Conservation (phyloP, 2,888 invertebrate species). For the Dasypolia templi region DNA sequence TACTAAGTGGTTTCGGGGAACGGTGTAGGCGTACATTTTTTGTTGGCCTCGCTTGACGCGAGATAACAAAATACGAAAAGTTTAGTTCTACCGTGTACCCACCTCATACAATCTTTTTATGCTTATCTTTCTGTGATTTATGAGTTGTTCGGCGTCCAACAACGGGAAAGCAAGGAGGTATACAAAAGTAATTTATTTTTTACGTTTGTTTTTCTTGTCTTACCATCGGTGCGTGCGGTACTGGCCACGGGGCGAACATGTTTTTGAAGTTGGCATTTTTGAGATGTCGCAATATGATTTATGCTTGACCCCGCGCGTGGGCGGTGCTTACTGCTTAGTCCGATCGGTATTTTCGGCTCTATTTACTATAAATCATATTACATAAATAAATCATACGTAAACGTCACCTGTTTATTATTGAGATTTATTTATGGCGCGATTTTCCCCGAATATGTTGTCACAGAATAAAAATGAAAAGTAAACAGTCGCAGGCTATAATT, state of each 20-base stretch:
- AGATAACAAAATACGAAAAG: slow-evolving; percentile 90
- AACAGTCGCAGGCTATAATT: slow-evolving; percentile 58
- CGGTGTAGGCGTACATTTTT: slow-evolving; percentile 83
- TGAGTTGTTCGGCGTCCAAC: slow-evolving; percentile 89
- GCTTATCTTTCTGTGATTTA: slow-evolving; percentile 91
- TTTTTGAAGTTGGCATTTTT: slow-evolving; percentile 90
- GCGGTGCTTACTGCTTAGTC: slow-evolving; percentile 87
- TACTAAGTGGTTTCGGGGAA: slow-evolving; percentile 79
- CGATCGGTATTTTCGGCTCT: slow-evolving; percentile 88
- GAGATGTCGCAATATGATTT: slow-evolving; percentile 90
- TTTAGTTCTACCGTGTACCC: slow-evolving; percentile 89
- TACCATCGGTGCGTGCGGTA: slow-evolving; percentile 88
- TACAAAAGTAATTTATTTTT: slow-evolving; percentile 91
- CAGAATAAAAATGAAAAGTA: slow-evolving; percentile 59
- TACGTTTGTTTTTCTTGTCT: slow-evolving; percentile 90
- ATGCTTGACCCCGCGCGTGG: slow-evolving; percentile 85
- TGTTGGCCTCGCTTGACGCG: slow-evolving; percentile 82
- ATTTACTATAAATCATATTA: slow-evolving; percentile 84
- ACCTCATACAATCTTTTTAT: slow-evolving; percentile 90
- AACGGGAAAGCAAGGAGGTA: slow-evolving; percentile 90
- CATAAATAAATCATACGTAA: slow-evolving; percentile 80
- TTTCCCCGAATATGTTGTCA: slow-evolving; percentile 72
- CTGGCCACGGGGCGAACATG: slow-evolving; percentile 87
- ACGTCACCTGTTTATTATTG: slow-evolving; percentile 82
- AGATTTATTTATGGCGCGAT: slow-evolving; percentile 77